These are phyloP conservation scores for Hydropotes inermis DNA, from an alignment of 2,113 vertebrate species.

Conservation along the genomic window DNA sequence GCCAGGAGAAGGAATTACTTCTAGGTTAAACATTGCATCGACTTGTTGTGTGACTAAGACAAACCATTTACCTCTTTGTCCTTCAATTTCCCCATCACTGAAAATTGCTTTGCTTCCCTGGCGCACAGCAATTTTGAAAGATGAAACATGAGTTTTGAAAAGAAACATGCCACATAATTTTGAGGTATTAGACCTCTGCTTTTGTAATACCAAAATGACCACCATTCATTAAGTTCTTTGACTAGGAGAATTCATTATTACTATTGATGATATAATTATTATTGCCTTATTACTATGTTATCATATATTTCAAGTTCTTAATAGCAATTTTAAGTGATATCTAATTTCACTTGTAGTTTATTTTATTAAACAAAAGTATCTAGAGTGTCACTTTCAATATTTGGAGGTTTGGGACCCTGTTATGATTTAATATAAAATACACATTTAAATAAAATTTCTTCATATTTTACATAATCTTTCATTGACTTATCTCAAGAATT, in stretches of 20 bases:
- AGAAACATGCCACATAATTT: constrained; percentile 71
- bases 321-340: constrained; percentile 66
- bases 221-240: constrained; percentile 68
- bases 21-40: constrained; percentile 50
- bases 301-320: constrained; percentile 65
- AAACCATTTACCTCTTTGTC: constrained; percentile 68
- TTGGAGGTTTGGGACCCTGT: constrained; percentile 47
- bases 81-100: constrained; percentile 67
- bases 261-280: constrained; percentile 67
- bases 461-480: constrained; percentile 32
- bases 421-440: constrained; percentile 61
- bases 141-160: constrained; percentile 73
- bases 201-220: constrained; percentile 68
- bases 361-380: constrained; percentile 57
- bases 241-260: constrained; percentile 69
- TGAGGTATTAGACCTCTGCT: constrained; percentile 64
- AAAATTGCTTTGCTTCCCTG: constrained; percentile 72
- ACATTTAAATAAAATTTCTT: constrained; percentile 47
- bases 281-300: constrained; percentile 68
- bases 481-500: constrained; percentile 12
- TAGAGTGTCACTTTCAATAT: constrained; percentile 65
- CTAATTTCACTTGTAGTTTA: constrained; percentile 66
- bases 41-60: constrained; percentile 64
- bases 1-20: constrained; percentile 37
- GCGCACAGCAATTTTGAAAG: constrained; percentile 67